A percentile compares a stretch with the other conserved stretches of the same genome.
Conservation (phyloP, 1,140 invertebrate species). For the Holcopasites calliopsidis region DNA sequence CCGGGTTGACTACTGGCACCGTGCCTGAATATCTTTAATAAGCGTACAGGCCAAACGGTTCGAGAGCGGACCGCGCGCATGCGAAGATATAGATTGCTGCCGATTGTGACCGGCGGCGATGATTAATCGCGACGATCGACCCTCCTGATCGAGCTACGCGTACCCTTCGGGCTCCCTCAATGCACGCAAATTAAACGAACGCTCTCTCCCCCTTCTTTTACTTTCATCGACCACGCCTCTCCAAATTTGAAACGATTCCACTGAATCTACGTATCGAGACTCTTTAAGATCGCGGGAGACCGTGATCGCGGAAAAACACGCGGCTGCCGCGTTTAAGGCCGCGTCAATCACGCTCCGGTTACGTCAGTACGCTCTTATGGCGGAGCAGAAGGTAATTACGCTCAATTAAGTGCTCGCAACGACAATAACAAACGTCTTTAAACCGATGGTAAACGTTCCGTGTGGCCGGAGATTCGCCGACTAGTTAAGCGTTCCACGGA, state of each 20-base stretch:
- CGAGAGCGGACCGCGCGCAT: neutral
- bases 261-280: too few species aligned
- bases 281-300: slow-evolving; percentile 8
- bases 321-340: slow-evolving; percentile 44
- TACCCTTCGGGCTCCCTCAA: slow-evolving; percentile 31
- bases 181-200: slow-evolving; percentile 42
- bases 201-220: neutral
- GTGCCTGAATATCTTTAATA: slow-evolving; percentile 58
- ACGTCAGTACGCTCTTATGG: slow-evolving; percentile 45
- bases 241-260: neutral
- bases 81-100: slow-evolving; percentile 52
- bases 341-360: slow-evolving; percentile 61
- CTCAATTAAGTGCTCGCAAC: slow-evolving; percentile 35
- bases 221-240: neutral
- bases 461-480: slow-evolving; percentile 1
- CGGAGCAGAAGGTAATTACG: slow-evolving; percentile 49
- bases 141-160: slow-evolving; percentile 23
- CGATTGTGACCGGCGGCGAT: slow-evolving; percentile 50
- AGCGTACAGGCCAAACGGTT: slow-evolving; percentile 32
- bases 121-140: slow-evolving; percentile 55
- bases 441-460: slow-evolving; percentile 15
- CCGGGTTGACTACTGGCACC: slow-evolving; percentile 38
- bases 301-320: slow-evolving; percentile 39
- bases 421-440: slow-evolving; percentile 47
- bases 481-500: neutral